Evolutionary conservation across 2,113 vertebrate genomes (phyloP), one percentile per base, ranked within the genome.

Genomic region (Acanthisitta chloris): DNA sequence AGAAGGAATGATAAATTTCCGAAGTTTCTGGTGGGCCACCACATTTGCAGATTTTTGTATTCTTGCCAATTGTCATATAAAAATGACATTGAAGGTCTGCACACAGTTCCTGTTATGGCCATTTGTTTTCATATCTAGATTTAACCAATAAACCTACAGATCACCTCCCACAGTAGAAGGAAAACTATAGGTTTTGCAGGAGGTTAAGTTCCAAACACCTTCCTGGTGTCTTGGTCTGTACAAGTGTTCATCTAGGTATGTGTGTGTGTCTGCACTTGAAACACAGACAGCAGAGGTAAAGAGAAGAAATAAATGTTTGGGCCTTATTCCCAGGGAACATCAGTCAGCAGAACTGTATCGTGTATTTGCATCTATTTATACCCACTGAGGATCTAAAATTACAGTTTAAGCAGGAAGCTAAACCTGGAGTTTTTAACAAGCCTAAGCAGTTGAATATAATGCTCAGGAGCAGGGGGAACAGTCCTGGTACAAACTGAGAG

Each of bases 321-420:
- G 94, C 61, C 28, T 78, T 58, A 58, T 67, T 92, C 83, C 80
- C 66, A 48, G 65, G 43, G 79, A 38, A 78, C 29, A 61, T 88
- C 94, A 90, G 34, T 54, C 55, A 74, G 83, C 40, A 18, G 67
- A 86, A 65, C 55, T 74, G 40, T 59, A n/a, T 48, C 46, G 20
- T 88, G 69, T 42, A 18, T 93, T 81, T 92, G 82, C 86, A 51
- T 74, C 72, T 95, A n/a, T 93, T 95, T 94, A 71, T 55, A 84
- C 61, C 72, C 86, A 59, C 76, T 1, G 20, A 85, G 86, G 87
- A 34, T 20, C 84, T 96, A 82, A 79, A 85, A 79, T 87, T 85
- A 85, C 71, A 72, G 42, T 70, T 90, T 34, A 82, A 61, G 84
- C 66, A 91, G 81, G 73, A 85, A 89, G 61, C 31, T 92, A 59